Base-by-base conservation (phyloP, 1,140 invertebrate genomes). In the Scaptomyza montana region DNA sequence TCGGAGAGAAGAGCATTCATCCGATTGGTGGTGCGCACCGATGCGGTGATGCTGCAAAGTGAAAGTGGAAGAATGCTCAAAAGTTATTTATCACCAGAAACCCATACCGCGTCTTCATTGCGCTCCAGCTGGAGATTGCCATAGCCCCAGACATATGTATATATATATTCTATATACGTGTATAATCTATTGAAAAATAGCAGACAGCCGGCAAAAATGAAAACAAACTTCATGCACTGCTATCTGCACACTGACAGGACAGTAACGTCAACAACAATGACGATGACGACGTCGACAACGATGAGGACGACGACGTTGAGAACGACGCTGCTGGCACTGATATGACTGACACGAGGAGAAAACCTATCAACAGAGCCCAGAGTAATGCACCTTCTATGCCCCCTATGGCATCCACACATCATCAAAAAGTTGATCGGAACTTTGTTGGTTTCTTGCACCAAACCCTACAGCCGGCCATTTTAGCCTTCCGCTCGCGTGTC, bases 1-100 rank as follows among this genome's bases (percentile, higher is more conserved):
- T 92, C 90, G 21, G 90, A 91, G 13, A 92, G 86, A 45, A 92
- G 28, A 1, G 89, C 90, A 72, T 92, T 92, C 89, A 92, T 92
- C 21, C 90, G 90, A 64, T 92, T 91, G 46, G 90, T 92, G 60
- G 90, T 92, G 6, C 90, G 81, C 74, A 92, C 90, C 5, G 90
- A 92, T 28, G 90, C 89, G 16, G 90, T 92, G 51, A 92, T 92
- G 47, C 90, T 92, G 60, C 50, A 67, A 49, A 16, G 28, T 50
- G 53, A 51, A 76, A 78, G 10, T 46, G 30, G 53, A 78, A 43
- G 16, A 56, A 78, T 67, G 45, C 50, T 41, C 5, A 28, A 66
- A 25, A 33, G 39, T 46, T 41, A 28, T 21, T 36, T 41, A 19
- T 41, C 28, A 25, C 25, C 9, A 5, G 39, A 0, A 49, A 33